Base-by-base conservation (phyloP, 2,113 vertebrate genomes). In the Calyptomena viridis region DNA sequence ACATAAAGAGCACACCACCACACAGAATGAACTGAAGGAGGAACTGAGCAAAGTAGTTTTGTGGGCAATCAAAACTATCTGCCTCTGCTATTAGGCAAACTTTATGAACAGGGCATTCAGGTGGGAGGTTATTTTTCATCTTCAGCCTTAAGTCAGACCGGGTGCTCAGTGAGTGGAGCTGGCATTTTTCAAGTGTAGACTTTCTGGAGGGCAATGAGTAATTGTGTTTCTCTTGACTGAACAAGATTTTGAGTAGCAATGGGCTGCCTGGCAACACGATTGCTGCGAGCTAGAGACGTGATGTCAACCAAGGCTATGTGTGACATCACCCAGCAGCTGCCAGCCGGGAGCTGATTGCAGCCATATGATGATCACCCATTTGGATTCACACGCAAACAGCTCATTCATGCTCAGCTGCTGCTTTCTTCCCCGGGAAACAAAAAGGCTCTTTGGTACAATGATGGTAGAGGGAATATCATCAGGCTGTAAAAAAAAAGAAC, bases 251-350 rank as follows among this genome's bases (percentile, higher is more conserved):
- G n/a, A 67, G 49, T 13, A 75, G 52, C 23, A 67, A 22, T 0
- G 6, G 39, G 88, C 63, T 94, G 85, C 73, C 69, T 87, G 64
- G 83, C 86, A 96, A 60, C 52, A 28, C 0, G 2, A 80, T 3
- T 22, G 56, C 60, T 78, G 6, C 4, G 20, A 11, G 79, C 68
- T 84, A 64, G 9, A 52, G 49, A 81, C 3, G 5, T 75, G 95
- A 82, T 95, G 89, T 93, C 17, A 68, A 69, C 46, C 69, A 50
- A 64, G 58, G 73, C 67, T 21, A 14, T 0, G 2, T 22, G 59
- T 96, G 92, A 96, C 14, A 6, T 93, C 95, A 94, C 52, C 62
- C 46, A 13, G 86, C 94, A 97, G 92, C 90, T 96, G 96, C 88
- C 90, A 90, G 79, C 67, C 39, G 0, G 0, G 0, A 60, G 82